These are phyloP conservation scores for Podargus strigoides DNA, from an alignment of 2,797 vertebrate genomes.

Conservation along the genomic window DNA sequence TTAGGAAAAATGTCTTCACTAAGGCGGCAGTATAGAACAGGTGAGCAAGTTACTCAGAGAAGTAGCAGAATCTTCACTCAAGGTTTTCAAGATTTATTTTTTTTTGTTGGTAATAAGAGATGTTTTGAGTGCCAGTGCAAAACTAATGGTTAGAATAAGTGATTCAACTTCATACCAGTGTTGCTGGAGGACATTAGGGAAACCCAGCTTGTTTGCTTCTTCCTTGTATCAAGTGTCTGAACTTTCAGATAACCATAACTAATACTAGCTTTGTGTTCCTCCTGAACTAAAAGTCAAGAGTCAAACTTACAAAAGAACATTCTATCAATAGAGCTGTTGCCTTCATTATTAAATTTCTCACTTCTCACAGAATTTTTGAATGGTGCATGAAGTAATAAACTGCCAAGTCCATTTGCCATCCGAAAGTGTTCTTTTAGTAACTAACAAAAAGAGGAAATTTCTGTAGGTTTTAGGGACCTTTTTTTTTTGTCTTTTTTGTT, in stretches of 20 bases:
- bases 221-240: neutral
- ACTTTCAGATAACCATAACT: neutral
- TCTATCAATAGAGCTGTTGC: neutral
- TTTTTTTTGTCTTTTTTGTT: neutral
- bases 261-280: neutral
- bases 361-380: neutral
- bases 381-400: neutral
- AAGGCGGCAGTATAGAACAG: neutral
- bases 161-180: neutral
- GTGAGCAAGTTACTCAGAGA: neutral
- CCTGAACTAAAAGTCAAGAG: neutral
- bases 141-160: neutral
- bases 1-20: neutral
- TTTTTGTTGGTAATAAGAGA: neutral
- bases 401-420: neutral
- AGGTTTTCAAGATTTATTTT: neutral
- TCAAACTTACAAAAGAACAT: neutral
- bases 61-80: neutral
- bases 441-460: neutral
- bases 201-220: neutral
- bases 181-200: neutral
- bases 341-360: neutral
- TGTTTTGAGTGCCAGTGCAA: neutral
- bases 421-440: neutral
- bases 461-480: neutral